Conservation (phyloP, 1,140 invertebrate genomes). For the Macrotrachela quadricornifera region DNA sequence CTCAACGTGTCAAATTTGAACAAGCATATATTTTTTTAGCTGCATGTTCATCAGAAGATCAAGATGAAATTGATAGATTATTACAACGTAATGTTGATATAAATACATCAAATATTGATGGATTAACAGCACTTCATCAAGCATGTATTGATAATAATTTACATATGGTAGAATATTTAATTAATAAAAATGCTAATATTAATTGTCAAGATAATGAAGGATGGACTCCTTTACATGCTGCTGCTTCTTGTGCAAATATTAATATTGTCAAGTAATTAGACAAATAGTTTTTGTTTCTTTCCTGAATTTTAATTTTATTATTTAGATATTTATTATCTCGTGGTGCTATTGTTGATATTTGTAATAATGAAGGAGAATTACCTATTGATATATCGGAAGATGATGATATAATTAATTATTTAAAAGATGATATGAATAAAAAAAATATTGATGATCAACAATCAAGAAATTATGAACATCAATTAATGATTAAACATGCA, state of each 20-base stretch:
- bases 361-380: slow-evolving; percentile 91
- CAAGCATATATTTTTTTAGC: slow-evolving; percentile 84
- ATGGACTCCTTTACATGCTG: slow-evolving; percentile 43
- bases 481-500: slow-evolving; percentile 66
- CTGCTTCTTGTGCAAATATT: slow-evolving; percentile 69
- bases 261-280: slow-evolving; percentile 57
- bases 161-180: slow-evolving; percentile 77
- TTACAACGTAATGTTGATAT: slow-evolving; percentile 76
- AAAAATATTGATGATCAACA: slow-evolving; percentile 64
- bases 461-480: slow-evolving; percentile 66
- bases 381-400: slow-evolving; percentile 76
- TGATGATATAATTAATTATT: slow-evolving; percentile 44
- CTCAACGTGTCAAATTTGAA: slow-evolving; percentile 56
- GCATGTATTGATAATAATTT: slow-evolving; percentile 82
- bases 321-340: slow-evolving; percentile 73
- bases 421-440: slow-evolving; percentile 56
- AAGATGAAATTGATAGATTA: slow-evolving; percentile 70
- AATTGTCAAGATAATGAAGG: slow-evolving; percentile 76
- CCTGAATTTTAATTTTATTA: too few relatives aligned
- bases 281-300: too few relatives aligned
- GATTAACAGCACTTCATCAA: slow-evolving; percentile 6
- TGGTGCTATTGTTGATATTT: slow-evolving; percentile 71
- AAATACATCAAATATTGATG: slow-evolving; percentile 81
- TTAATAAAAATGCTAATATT: slow-evolving; percentile 82
- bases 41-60: slow-evolving; percentile 80